Evolutionary conservation across 2,797 vertebrate species (phyloP).

Genomic region (Spheniscus humboldti): DNA sequence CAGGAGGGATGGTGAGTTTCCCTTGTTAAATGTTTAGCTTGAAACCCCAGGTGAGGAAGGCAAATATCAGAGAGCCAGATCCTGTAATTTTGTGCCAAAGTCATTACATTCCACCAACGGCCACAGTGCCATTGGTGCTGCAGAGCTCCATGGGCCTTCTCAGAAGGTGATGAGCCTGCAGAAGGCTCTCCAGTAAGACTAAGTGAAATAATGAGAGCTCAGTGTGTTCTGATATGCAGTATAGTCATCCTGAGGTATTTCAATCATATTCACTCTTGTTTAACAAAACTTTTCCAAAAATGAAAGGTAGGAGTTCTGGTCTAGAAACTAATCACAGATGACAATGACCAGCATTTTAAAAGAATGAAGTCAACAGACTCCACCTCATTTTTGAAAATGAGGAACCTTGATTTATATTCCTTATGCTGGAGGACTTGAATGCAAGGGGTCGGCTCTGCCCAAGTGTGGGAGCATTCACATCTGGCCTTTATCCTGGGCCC

Average conservation of each 20-base stretch:
- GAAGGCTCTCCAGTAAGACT: background rate
- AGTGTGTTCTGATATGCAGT: rapidly evolving
- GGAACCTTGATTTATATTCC: background rate
- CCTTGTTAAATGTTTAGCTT: background rate
- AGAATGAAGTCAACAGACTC: background rate
- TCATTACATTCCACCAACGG: background rate
- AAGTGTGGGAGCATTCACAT: background rate
- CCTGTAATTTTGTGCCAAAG: background rate
- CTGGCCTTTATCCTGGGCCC: background rate
- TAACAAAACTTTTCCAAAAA: background rate
- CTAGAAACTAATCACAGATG: background rate
- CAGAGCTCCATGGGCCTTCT: background rate
- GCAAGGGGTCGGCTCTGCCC: background rate
- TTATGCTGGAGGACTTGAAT: background rate
- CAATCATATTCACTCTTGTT: background rate
- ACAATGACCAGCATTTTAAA: background rate
- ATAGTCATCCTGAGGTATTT: background rate
- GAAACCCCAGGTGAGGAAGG: background rate
- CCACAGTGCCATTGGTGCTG: background rate
- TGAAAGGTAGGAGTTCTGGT: background rate
- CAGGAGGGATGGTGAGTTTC: background rate
- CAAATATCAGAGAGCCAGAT: background rate
- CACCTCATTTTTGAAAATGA: background rate
- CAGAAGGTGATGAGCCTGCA: background rate
- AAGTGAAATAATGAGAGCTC: background rate